Evolutionary conservation across 2,888 invertebrate genomes (phyloP), one percentile per base, ranked within the genome.

Genomic region (Rhorus exstirpatorius): DNA sequence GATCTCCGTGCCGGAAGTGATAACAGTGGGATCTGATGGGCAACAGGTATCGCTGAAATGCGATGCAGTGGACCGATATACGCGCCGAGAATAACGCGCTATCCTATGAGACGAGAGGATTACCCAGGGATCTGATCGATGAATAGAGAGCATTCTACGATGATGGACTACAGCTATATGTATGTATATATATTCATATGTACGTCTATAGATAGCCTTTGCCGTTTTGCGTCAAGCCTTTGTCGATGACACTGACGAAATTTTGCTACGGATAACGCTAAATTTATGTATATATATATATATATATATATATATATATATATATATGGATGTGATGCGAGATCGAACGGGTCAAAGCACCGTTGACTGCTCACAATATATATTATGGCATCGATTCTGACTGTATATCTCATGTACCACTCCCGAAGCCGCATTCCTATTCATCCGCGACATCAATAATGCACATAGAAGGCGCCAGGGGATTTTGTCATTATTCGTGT

Each of bases 41-140:
- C 72, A 81, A 81, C 81, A 81, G 81, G 72, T 81, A 38, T 67
- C 77, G 26, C 58, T 67, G 81, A 68, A 51, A 63, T 63, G 61
- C 38, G 44, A 46, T 74, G 21, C 49, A 65, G 58, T 21, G 26
- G 51, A 14, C 38, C 8, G 67, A 58, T 35, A 49, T 35, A 38
- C 31, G 31, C 49, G 44, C 44, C 65, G 44, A 17, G 61, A 44
- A 55, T 41, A 31, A 53, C 55, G 53, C 55, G 44, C n/a, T n/a
- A 60, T 71, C 60, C 19, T 72, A 53, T 26, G 67, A 60, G 41
- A 78, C 70, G 55, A 70, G 26, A 51, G 70, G 31, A 53, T 55
- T 44, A 21, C 24, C 2, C 58, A 55, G 17, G 14, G 41, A 55
- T 63, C 65, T 31, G 38, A 74, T 55, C 71, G 41, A 76, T 81